Conservation (phyloP, 2,888 invertebrate species). For the Rhamnusium bicolor region DNA sequence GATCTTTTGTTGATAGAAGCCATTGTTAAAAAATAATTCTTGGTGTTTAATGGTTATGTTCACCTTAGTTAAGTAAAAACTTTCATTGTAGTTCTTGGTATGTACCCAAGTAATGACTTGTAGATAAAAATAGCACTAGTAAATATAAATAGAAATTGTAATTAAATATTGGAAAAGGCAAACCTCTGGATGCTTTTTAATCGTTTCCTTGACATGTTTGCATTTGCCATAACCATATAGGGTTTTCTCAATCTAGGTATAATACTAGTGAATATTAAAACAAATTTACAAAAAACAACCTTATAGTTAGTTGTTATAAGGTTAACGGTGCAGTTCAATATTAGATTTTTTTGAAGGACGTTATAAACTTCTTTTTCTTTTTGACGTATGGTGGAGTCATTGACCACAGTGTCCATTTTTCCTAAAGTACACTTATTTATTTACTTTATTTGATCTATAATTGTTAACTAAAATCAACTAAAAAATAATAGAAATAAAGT, state of each 20-base stretch:
- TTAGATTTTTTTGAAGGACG: slow-evolving; percentile 46
- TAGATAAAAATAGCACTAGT: slow-evolving; percentile 54
- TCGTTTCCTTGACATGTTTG: slow-evolving; percentile 64
- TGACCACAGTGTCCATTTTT: neutral
- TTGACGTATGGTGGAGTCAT: slow-evolving; percentile 17
- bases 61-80: slow-evolving; percentile 62
- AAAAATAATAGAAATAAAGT: neutral
- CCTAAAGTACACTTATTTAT: neutral
- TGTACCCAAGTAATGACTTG: slow-evolving; percentile 35
- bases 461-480: neutral
- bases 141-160: slow-evolving; percentile 52
- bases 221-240: slow-evolving; percentile 58
- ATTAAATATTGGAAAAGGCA: slow-evolving; percentile 47
- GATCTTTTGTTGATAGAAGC: slow-evolving; percentile 76
- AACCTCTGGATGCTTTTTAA: slow-evolving; percentile 47
- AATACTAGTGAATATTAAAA: slow-evolving; percentile 17
- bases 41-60: slow-evolving; percentile 53
- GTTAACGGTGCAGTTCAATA: slow-evolving; percentile 48
- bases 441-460: neutral
- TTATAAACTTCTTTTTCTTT: slow-evolving; percentile 28
- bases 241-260: slow-evolving; percentile 49
- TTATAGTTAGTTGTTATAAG: slow-evolving; percentile 48
- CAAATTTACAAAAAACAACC: slow-evolving; percentile 46
- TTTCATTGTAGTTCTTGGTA: slow-evolving; percentile 58
- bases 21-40: slow-evolving; percentile 59